Conservation (phyloP, 2,113 vertebrate genomes). For the Tupaia chinensis region DNA sequence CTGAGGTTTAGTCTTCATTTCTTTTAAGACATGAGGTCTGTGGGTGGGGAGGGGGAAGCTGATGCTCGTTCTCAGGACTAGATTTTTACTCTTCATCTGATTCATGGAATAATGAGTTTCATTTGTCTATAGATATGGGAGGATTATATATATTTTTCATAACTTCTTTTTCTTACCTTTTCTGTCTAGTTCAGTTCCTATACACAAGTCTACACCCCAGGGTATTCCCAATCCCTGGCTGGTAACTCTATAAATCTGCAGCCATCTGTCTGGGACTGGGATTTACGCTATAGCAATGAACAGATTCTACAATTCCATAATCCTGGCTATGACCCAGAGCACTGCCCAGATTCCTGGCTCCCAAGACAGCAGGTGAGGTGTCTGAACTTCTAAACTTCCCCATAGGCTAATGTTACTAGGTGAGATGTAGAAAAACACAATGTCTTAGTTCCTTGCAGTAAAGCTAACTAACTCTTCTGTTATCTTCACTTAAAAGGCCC, state of each 20-base stretch:
- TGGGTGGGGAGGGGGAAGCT: background rate
- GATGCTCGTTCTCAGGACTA: background rate
- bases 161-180: background rate
- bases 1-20: slow-evolving; percentile 25
- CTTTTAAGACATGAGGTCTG: slow-evolving; percentile 22
- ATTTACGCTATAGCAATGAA: slow-evolving; percentile 89
- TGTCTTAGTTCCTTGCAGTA: background rate
- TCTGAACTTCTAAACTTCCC: slow-evolving; percentile 3
- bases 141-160: background rate
- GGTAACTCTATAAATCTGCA: slow-evolving; percentile 56
- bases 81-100: background rate
- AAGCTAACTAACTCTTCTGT: background rate
- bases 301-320: slow-evolving; percentile 90
- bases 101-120: background rate
- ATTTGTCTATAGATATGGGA: slow-evolving; percentile 18
- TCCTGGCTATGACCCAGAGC: slow-evolving; percentile 80
- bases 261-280: slow-evolving; percentile 93
- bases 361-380: slow-evolving; percentile 86
- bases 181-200: slow-evolving; percentile 84
- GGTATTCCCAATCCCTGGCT: slow-evolving; percentile 45
- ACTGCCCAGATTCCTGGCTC: slow-evolving; percentile 84
- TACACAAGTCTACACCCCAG: slow-evolving; percentile 90
- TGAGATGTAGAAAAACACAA: background rate
- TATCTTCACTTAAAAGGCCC: background rate
- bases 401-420: background rate